Evolutionary conservation across 1,140 invertebrate genomes (phyloP), one percentile per base, ranked within the genome.

Genomic region (Latrodectus geometricus): DNA sequence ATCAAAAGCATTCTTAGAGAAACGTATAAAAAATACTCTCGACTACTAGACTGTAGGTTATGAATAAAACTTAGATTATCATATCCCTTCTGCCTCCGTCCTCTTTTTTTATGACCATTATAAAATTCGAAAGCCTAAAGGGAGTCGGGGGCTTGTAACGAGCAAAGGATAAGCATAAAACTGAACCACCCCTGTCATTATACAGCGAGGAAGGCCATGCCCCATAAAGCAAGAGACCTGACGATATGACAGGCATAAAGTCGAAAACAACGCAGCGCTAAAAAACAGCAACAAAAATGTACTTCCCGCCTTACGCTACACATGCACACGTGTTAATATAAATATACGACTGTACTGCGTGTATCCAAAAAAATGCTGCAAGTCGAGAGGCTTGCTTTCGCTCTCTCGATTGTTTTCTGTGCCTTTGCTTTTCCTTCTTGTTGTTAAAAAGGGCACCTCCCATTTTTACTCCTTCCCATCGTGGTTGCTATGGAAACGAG

Each of bases 51-150:
- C 68, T 73, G 14, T 50, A 73, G 23, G 12, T 48, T 73, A 73
- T 73, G 70, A 73, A 73, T 73, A 73, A 73, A 73, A 35, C 23
- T 73, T n/a, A 73, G 35, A 49, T 69, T 69, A 69, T 69, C 68
- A n/a, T 73, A 73, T 49, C 23, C 54, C 17, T 11, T 17, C 17
- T 61, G 4, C 70, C 14, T 21, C 12, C 9, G 11, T 49, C 5
- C 70, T n/a, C 23, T 50, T 35, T 73, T 73, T 73, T 73, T 73
- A 73, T 50, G 48, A 73, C 23, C 23, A 35, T 14, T 73, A 73
- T 73, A 73, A 73, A 73, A 73, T 73, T 73, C 35, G 48, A 61
- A 61, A 61, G 54, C 17, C 17, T 35, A 11, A 11, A 61, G 54
- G 54, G 54, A 61, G 54, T 14, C 11, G 54, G 54, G 54, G 54